Evolutionary conservation across 2,888 invertebrate species (phyloP), one percentile per base, ranked within the genome.

Genomic region (Drosophila multiciliata): DNA sequence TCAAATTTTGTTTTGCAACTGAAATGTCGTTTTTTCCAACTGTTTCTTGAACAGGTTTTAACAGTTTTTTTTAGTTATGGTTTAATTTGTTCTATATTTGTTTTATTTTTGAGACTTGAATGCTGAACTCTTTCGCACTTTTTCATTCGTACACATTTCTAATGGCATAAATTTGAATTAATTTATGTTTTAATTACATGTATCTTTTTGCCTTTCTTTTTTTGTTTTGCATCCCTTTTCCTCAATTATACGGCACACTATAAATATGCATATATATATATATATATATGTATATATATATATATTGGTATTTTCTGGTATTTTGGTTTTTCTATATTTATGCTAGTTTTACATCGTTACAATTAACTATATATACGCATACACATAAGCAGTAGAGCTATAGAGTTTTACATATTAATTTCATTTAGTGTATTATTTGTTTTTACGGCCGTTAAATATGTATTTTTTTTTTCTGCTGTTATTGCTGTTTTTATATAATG

Each of bases 291-390:
- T 29, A 26, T 15, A 15, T 52, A 26, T 54, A 36, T 69, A 62
- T 72, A 68, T 52, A 26, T 62, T 48, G 40, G 50, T 68, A 66
- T 66, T 72, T 53, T 70, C 55, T 69, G 57, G 52, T 53, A 54
- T 57, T 54, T 75, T 64, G 32, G 63, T 60, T 83, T 82, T 59
- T 59, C 80, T 88, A 88, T 87, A 68, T 78, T 74, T 81, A 83
- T 75, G 66, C 87, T 84, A 84, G 73, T 79, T 79, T 87, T 84
- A 83, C 85, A 79, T 73, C 73, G 79, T 87, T 83, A 87, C 83
- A 84, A 60, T 89, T 87, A 83, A 67, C 83, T 84, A 74, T 73
- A 61, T 66, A 60, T 66, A 66, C 68, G 67, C 72, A 74, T 80
- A 83, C 65, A 78, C 78, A 70, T 64, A 81, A 77, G 82, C 78